Evolutionary conservation across 2,888 invertebrate genomes (phyloP), one percentile per base, ranked within the genome.

Genomic region (Fragum whitleyi): DNA sequence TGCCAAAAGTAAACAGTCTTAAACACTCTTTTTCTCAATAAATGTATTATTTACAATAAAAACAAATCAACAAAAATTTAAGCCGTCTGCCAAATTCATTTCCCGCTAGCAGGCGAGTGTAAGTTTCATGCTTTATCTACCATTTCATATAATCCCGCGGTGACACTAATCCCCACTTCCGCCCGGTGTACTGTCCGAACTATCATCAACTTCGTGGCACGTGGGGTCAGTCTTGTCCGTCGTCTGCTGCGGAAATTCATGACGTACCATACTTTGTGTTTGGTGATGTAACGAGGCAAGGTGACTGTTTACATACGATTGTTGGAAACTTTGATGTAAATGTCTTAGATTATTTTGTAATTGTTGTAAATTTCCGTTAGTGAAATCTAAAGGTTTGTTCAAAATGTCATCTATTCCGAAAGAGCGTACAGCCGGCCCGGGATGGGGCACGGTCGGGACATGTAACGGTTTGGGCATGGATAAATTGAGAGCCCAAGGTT

Each of bases 371-470:
- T 75, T 79, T 39, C 76, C 68, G 32, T 85, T 81, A 21, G 85
- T 71, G 65, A 79, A 85, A 69, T 85, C 85, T 69, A 85, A 67
- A 5, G 85, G 85, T 70, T 79, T 81, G 59, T 85, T 81, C 47
- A 85, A 61, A 73, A 85, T 85, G 65, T 85, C 85, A 53, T 85
- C 85, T 62, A 85, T 85, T 16, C 85, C 85, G 67, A 85, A 85
- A 19, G 85, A 85, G 9, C 85, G 65, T 2, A 81, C 75, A 14
- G 74, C 74, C 1, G 62, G 47, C 26, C 47, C 69, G 6, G 79
- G 74, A 61, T 72, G 79, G 23, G 57, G 57, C 23, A 65, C 32
- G 16, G 39, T 65, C 2, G 74, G 69, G 47, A 47, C 47, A 47
- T 47, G 47, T 53, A 74, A 67, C 32, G 77, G 51, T 72, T 81